Conservation (phyloP, 2,113 vertebrate species). For the Amphiprion ocellaris region DNA sequence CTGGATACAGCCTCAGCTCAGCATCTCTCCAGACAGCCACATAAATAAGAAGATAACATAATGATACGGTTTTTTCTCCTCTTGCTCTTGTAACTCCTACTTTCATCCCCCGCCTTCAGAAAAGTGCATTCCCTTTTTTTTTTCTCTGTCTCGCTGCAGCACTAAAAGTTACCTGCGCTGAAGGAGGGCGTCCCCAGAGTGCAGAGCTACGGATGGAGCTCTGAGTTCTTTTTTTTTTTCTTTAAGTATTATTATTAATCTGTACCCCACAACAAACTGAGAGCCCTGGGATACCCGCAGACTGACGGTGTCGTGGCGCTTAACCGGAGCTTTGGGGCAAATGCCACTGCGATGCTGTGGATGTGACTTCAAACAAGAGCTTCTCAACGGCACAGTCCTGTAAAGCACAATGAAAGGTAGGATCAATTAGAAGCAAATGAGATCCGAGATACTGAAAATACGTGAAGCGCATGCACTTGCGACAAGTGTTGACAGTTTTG, state of each 20-base stretch:
- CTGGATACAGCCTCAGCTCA: constrained; percentile 49
- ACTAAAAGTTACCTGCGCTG: constrained; percentile 51
- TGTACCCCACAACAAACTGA: not conserved
- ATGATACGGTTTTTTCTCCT: not conserved
- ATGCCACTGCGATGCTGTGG: constrained; percentile 76
- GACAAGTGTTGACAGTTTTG: not conserved
- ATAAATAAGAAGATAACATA: constrained; percentile 12
- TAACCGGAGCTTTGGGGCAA: constrained; percentile 38
- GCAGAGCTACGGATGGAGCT: constrained; percentile 52
- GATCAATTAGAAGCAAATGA: not conserved
- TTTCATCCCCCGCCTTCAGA: not conserved
- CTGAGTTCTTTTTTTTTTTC: constrained; percentile 11
- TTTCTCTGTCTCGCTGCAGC: not conserved
- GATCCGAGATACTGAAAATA: not conserved
- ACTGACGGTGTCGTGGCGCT: constrained; percentile 20
- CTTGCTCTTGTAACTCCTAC: not conserved
- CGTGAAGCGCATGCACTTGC: not conserved
- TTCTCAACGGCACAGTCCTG: constrained; percentile 45
- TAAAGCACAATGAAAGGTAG: constrained; percentile 84
- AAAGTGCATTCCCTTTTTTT: constrained; percentile 18
- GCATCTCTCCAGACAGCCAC: constrained; percentile 48
- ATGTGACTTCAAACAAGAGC: constrained; percentile 71
- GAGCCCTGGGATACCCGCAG: constrained; percentile 16
- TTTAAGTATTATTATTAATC: too few species aligned
- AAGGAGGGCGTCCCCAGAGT: not conserved